Conservation (phyloP, 2,797 vertebrate genomes). For the Triplophysa bombifrons region DNA sequence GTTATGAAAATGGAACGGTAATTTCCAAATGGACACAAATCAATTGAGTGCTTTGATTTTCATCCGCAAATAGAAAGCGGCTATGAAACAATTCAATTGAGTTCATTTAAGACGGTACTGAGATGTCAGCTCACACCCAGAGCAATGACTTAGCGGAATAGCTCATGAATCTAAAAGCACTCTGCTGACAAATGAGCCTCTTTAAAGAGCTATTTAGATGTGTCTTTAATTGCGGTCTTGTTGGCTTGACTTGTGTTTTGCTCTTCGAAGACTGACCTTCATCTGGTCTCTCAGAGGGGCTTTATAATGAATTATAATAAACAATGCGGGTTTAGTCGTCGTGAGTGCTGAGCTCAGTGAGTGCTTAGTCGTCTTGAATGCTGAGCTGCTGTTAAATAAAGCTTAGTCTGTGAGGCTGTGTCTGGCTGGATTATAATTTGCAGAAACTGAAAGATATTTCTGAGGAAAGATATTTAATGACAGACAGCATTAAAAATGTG, state of each 20-base stretch:
- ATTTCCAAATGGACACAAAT: constrained; percentile 20
- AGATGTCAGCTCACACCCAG: not conserved
- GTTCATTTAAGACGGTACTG: not conserved
- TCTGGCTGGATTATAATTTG: not conserved
- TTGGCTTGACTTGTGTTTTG: constrained; percentile 18
- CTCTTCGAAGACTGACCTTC: constrained; percentile 50
- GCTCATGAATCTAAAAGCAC: constrained; percentile 5
- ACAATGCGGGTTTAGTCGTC: not conserved
- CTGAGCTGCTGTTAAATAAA: not conserved
- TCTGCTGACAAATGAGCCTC: constrained; percentile 31
- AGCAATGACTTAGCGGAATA: constrained; percentile 20
- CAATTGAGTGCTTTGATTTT: not conserved
- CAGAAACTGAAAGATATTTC: not conserved
- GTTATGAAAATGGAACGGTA: not conserved
- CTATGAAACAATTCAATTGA: constrained; percentile 1
- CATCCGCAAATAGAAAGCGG: not conserved
- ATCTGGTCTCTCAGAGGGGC: constrained; percentile 49
- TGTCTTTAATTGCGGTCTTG: constrained; percentile 33
- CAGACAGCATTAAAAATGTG: not conserved
- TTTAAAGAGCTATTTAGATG: constrained; percentile 42
- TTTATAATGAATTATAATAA: constrained; percentile 44
- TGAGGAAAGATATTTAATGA: not conserved
- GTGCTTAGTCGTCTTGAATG: no score
- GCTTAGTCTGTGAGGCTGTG: not conserved
- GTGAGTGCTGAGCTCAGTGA: not conserved